phyloP scores from a whole-genome alignment of 2,113 vertebrate species.

The Sorex fumeus region DNA sequence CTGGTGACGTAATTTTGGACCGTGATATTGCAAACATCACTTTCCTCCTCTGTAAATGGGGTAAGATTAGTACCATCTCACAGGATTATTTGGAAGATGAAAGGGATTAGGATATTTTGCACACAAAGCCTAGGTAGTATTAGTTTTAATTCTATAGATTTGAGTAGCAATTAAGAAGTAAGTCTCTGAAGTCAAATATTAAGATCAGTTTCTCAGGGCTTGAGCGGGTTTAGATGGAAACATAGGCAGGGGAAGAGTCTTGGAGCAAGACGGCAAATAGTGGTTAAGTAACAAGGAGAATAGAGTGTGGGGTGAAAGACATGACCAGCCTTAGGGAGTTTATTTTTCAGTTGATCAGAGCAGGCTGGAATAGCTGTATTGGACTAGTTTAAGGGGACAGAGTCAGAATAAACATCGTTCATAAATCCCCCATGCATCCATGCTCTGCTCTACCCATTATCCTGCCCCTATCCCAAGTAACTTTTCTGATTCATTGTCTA shows the following conservation, averaged over 20 bases:
- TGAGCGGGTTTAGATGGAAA: background rate
- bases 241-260: background rate
- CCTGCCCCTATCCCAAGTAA: fast-evolving
- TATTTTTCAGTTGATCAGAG: background rate
- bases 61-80: background rate
- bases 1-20: background rate
- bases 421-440: background rate
- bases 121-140: background rate
- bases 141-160: background rate
- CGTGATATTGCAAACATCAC: background rate
- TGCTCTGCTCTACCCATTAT: background rate
- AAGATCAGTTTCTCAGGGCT: constrained; percentile 7
- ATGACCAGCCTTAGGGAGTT: background rate
- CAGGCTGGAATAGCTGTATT: background rate
- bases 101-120: background rate
- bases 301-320: background rate
- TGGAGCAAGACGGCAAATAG: background rate
- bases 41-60: background rate
- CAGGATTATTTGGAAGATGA: background rate
- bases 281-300: background rate
- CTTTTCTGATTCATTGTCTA: background rate
- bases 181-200: background rate
- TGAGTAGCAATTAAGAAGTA: constrained; percentile 33
- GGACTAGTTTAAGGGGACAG: background rate
- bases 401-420: constrained; percentile 9